Percentiles rank a stretch among this genome's conserved stretches.
phyloP scores from a whole-genome alignment of 2,888 invertebrate genomes.

The Zygogramma bicolorata region DNA sequence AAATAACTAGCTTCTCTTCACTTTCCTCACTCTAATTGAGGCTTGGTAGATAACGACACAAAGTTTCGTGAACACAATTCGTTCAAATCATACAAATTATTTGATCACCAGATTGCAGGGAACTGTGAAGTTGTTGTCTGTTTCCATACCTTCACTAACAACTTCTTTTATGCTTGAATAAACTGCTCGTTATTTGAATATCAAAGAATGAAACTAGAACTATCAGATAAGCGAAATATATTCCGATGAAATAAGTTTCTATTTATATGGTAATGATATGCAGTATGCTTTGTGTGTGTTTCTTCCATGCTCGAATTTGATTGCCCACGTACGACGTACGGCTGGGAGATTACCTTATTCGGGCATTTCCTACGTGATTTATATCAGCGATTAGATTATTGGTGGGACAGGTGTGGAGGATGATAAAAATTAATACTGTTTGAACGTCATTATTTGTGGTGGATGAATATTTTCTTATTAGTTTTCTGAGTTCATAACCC shows the following conservation, averaged over 20 bases:
- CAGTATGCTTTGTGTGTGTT: slow-evolving; percentile 10
- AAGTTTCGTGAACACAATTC: neutral
- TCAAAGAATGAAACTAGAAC: slow-evolving; percentile 11
- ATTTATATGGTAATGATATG: slow-evolving; percentile 11
- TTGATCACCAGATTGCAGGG: neutral
- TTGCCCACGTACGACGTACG: slow-evolving; percentile 1
- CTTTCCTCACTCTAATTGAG: neutral
- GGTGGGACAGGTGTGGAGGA: neutral
- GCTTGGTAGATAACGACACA: neutral
- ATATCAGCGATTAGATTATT: neutral
- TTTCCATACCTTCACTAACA: neutral
- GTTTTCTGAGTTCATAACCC: no score
- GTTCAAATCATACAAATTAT: slow-evolving; percentile 3
- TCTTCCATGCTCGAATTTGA: slow-evolving; percentile 5
- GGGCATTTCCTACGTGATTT: slow-evolving; percentile 7
- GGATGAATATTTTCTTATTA: no score
- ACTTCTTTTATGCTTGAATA: slow-evolving; percentile 6
- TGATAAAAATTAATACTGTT: no score
- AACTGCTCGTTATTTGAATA: slow-evolving; percentile 9
- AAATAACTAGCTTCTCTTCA: neutral
- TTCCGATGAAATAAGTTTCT: slow-evolving; percentile 12
- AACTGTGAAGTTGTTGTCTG: neutral
- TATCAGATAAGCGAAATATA: slow-evolving; percentile 7
- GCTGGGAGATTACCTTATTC: neutral
- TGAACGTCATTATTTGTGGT: no score